Conservation (phyloP, 2,113 vertebrate genomes). For the Anolis sagrei region DNA sequence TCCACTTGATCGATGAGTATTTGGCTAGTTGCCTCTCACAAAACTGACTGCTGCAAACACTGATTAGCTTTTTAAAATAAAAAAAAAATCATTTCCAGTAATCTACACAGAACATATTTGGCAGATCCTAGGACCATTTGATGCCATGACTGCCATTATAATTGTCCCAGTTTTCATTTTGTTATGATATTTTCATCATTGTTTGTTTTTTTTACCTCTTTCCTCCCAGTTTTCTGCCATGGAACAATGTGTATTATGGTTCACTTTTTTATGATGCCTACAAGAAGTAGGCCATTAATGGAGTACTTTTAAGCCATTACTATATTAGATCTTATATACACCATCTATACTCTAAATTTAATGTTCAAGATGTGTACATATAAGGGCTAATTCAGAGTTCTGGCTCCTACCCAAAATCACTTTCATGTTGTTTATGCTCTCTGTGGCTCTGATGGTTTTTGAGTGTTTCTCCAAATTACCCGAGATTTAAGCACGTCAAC, state of each 20-base stretch:
- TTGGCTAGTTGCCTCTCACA: slow-evolving; percentile 9
- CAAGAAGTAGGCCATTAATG: slow-evolving; percentile 3
- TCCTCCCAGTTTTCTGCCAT: not conserved
- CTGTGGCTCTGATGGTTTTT: not conserved
- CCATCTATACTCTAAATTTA: not conserved
- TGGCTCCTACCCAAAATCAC: not conserved
- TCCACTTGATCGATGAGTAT: slow-evolving; percentile 33
- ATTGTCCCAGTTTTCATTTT: not conserved
- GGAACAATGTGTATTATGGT: not conserved
- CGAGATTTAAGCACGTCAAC: not conserved
- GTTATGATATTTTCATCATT: not conserved
- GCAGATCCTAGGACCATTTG: not conserved
- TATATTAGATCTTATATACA: slow-evolving; percentile 9
- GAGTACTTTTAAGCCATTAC: not conserved
- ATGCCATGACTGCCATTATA: not conserved
- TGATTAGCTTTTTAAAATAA: slow-evolving; percentile 8
- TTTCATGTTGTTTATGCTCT: not conserved
- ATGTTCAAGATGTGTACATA: not conserved
- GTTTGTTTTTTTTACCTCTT: not conserved
- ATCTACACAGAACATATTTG: not conserved
- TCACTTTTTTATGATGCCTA: not conserved
- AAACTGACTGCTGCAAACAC: slow-evolving; percentile 17
- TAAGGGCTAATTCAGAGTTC: not conserved
- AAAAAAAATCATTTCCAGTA: not conserved
- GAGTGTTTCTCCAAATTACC: not conserved